Evolutionary conservation across 1,140 invertebrate species (phyloP), one percentile per base, ranked within the genome.

Genomic region (Zaprionus ornatus): DNA sequence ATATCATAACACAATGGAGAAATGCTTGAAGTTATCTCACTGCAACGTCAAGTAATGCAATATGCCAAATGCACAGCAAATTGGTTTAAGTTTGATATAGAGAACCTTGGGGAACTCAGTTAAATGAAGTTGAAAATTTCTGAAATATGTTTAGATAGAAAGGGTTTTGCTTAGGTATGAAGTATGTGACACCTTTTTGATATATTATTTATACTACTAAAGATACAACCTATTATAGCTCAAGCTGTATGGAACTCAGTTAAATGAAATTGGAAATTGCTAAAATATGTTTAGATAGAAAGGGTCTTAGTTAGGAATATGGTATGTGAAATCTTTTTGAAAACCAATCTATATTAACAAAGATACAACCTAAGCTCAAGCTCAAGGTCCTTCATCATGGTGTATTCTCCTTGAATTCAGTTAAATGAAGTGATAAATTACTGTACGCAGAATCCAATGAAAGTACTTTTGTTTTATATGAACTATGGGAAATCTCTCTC

Each of bases 1-100:
- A 65, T 19, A 65, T 71, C 27, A 63, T 45, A 63, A 23, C 48
- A 32, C 35, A 63, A 55, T 48, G 25, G 19, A 21, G 10, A 19
- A 7, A 50, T 29, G 25, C 60, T 50, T 57, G 55, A 12, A 57
- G 12, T 32, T 37, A 21, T 23, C 10, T 45, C 40, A 45, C n/a
- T 23, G 45, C 45, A 23, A 13, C 12, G 9, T 17, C 4, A 21
- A 50, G n/a, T 4, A 21, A 21, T 21, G 7, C 5, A 50, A 50
- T 50, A 23, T 50, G 9, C 3, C 1, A 50, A 21, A 9, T 42
- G 40, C 15, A 3, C 15, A 45, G 7, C 3, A 45, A 45, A 7
- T 42, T n/a, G 40, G 4, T n/a, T 42, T 7, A 10, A 45, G 6
- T 50, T 50, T 50, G 0, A 23, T 21, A 19, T 12, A 23, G 3